Conservation (phyloP, 2,888 invertebrate species). For the Eupithecia abbreviata region DNA sequence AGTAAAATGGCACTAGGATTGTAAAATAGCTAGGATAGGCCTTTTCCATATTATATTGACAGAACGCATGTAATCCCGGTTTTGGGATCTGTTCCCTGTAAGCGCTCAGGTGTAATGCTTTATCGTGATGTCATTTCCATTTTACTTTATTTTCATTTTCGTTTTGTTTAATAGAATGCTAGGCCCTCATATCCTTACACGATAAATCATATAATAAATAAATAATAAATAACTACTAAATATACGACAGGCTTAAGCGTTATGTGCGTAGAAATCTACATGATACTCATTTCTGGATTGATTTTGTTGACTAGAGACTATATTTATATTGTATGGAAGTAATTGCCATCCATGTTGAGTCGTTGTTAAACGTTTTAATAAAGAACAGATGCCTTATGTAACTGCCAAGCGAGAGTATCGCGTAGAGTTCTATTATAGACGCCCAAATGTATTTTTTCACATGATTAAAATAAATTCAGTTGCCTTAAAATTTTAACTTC, state of each 20-base stretch:
- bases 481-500: conserved; percentile 44
- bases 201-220: conserved; percentile 43
- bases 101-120: conserved; percentile 75
- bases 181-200: conserved; percentile 61
- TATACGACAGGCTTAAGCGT: conserved; percentile 48
- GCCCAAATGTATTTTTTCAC: conserved; percentile 49
- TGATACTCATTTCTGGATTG: conserved; percentile 50
- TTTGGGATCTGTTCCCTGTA: conserved; percentile 70
- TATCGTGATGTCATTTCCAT: conserved; percentile 59
- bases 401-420: conserved; percentile 48
- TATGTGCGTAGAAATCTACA: conserved; percentile 53
- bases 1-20: conserved; percentile 87
- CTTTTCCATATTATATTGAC: conserved; percentile 79
- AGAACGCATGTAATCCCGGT: conserved; percentile 73
- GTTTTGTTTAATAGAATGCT: conserved; percentile 69
- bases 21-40: conserved; percentile 83
- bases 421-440: conserved; percentile 53
- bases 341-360: conserved; percentile 43
- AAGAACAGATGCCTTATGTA: conserved; percentile 24
- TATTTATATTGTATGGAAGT: conserved; percentile 43
- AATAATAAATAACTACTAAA: conserved; percentile 20
- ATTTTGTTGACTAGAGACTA: conserved; percentile 41
- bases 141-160: conserved; percentile 54
- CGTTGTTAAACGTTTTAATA: conserved; percentile 35
- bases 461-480: conserved; percentile 44